These are phyloP conservation scores for Crotalus horridus DNA, from an alignment of 2,113 vertebrate species.

Conservation along the genomic window DNA sequence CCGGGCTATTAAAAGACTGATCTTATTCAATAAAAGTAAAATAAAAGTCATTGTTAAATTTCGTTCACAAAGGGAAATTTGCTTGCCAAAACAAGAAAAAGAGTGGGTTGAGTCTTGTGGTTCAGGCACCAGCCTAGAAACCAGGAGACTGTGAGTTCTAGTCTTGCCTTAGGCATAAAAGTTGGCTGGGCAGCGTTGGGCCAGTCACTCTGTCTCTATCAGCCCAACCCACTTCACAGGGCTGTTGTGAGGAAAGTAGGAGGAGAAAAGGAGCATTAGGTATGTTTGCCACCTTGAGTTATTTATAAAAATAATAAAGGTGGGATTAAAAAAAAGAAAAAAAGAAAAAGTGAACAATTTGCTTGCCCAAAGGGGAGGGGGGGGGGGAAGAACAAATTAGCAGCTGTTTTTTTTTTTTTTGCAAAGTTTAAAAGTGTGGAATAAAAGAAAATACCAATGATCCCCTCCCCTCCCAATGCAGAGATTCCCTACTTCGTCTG, in stretches of 20 bases:
- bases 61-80: neutral
- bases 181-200: neutral
- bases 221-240: neutral
- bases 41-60: neutral
- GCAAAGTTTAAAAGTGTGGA: neutral
- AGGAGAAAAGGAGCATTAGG: neutral
- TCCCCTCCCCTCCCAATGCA: neutral
- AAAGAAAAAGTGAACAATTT: neutral
- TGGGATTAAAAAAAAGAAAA: neutral
- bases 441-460: neutral
- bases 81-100: neutral
- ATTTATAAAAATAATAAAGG: neutral
- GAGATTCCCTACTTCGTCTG: neutral
- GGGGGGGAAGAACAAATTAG: neutral
- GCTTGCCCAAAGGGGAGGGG: neutral
- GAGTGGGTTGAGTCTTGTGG: neutral
- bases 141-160: neutral
- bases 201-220: neutral
- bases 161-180: neutral
- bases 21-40: neutral
- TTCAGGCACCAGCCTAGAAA: neutral
- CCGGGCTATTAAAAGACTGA: neutral
- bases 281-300: neutral
- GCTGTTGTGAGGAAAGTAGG: neutral
- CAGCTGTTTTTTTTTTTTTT: neutral